These are phyloP conservation scores for Cryptus armator DNA, from an alignment of 2,888 invertebrate species.

Conservation along the genomic window DNA sequence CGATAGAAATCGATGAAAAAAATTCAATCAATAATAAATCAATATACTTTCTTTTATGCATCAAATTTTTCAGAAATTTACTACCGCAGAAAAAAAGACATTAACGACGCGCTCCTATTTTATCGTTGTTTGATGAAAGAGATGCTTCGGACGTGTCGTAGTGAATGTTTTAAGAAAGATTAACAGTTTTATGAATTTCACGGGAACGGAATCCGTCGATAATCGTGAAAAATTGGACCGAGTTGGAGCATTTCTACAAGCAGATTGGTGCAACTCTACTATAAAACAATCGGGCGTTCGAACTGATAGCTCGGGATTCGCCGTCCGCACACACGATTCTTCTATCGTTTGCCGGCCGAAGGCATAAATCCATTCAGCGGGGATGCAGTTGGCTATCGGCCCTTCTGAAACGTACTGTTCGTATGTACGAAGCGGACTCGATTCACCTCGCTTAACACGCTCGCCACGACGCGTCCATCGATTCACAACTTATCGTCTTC, in stretches of 20 bases:
- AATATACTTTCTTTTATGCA: too few relatives aligned
- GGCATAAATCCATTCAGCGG: slow-evolving; percentile 52
- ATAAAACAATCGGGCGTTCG: slow-evolving; percentile 30
- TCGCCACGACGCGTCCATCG: not conserved
- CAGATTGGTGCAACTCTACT: slow-evolving; percentile 10
- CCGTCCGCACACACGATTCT: slow-evolving; percentile 16
- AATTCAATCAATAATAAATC: too few relatives aligned
- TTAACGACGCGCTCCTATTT: not conserved
- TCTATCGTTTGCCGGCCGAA: slow-evolving; percentile 26
- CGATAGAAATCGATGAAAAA: too few relatives aligned
- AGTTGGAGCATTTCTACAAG: slow-evolving; percentile 12
- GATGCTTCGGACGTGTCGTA: not conserved
- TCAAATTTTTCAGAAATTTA: too few relatives aligned
- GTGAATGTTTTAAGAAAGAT: not conserved
- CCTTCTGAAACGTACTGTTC: not conserved
- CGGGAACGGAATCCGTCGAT: not conserved
- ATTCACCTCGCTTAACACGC: slow-evolving; percentile 1
- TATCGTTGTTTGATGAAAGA: not conserved
- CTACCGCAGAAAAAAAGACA: not conserved
- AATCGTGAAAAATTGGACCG: slow-evolving; percentile 9
- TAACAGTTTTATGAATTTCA: slow-evolving; percentile 41
- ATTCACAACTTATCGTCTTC: not conserved
- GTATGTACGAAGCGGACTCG: not conserved
- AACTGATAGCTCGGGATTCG: slow-evolving; percentile 41
- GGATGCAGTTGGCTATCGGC: slow-evolving; percentile 27